A percentile compares a stretch with the other conserved stretches of the same genome.
These are phyloP conservation scores for Malachius bipustulatus DNA, from an alignment of 2,888 invertebrate genomes.

Conservation along the genomic window DNA sequence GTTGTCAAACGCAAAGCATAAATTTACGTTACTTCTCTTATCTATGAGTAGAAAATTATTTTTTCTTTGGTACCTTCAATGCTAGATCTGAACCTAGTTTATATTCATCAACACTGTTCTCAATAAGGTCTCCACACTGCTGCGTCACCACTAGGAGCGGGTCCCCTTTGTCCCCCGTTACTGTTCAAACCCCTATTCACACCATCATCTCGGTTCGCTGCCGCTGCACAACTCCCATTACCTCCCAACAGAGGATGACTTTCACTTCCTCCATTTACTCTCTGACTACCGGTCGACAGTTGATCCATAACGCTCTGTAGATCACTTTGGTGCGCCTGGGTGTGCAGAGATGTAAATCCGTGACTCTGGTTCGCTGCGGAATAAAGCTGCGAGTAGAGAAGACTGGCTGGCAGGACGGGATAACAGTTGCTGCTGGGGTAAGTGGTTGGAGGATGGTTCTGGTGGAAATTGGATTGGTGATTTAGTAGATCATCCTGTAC, in stretches of 20 bases:
- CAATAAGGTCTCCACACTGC: conserved; percentile 67
- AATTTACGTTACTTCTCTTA: no score
- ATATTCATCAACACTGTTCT: conserved; percentile 20
- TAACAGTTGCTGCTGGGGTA: conserved; percentile 54
- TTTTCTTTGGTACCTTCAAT: no score
- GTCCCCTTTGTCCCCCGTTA: conserved; percentile 43
- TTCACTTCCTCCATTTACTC: conserved; percentile 36
- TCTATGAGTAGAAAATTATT: no score
- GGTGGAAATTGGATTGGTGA: conserved; percentile 51
- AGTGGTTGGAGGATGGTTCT: conserved; percentile 37
- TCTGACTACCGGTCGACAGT: conserved; percentile 48
- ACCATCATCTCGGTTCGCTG: conserved; percentile 47
- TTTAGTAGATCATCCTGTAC: conserved; percentile 66
- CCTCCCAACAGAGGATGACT: conserved; percentile 44
- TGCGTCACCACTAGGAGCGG: conserved; percentile 52
- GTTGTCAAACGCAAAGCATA: no score
- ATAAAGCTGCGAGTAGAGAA: conserved; percentile 73
- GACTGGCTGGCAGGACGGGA: conserved; percentile 68
- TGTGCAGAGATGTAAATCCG: conserved; percentile 56
- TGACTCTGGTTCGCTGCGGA: conserved; percentile 67
- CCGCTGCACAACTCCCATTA: conserved; percentile 47
- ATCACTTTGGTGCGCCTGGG: conserved; percentile 47
- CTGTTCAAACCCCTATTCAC: conserved; percentile 34
- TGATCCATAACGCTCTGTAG: conserved; percentile 68
- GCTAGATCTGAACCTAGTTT: no score